Percentiles rank a stretch among this genome's conserved stretches.
These are phyloP conservation scores for Meleagris gallopavo DNA, from an alignment of 2,113 vertebrate genomes.

Conservation along the genomic window DNA sequence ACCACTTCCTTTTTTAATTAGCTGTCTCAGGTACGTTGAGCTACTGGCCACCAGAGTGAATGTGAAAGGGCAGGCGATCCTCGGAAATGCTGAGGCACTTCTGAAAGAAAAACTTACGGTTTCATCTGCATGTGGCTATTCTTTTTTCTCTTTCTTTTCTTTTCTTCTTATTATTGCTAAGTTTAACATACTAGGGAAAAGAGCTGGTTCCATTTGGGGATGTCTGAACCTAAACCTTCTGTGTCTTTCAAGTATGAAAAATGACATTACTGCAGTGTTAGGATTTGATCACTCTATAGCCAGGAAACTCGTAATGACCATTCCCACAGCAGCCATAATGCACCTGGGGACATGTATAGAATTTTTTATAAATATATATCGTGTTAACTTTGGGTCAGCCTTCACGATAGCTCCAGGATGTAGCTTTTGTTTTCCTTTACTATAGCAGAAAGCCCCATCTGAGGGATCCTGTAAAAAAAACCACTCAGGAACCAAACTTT, in stretches of 20 bases:
- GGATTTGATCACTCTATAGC: neutral
- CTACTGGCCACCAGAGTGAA: neutral
- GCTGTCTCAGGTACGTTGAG: conserved; percentile 75
- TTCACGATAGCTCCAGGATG: neutral
- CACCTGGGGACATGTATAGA: neutral
- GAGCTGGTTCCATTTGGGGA: neutral
- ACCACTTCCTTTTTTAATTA: conserved; percentile 82
- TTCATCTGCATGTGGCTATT: neutral
- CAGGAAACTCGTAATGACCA: conserved; percentile 50
- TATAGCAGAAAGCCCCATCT: neutral
- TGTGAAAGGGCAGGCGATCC: neutral
- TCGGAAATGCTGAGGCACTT: neutral
- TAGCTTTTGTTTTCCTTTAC: neutral
- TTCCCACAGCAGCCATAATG: conserved; percentile 1
- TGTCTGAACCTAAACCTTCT: neutral
- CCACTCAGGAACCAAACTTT: neutral
- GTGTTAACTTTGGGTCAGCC: neutral
- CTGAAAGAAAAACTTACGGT: neutral
- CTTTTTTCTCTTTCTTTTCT: neutral
- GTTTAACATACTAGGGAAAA: neutral
- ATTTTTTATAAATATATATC: neutral
- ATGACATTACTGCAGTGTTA: neutral
- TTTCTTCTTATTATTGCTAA: neutral
- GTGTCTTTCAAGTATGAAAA: conserved; percentile 28
- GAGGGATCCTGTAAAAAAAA: neutral